These are phyloP conservation scores for Synanthedon vespiformis DNA, from an alignment of 2,888 invertebrate species.

Conservation along the genomic window DNA sequence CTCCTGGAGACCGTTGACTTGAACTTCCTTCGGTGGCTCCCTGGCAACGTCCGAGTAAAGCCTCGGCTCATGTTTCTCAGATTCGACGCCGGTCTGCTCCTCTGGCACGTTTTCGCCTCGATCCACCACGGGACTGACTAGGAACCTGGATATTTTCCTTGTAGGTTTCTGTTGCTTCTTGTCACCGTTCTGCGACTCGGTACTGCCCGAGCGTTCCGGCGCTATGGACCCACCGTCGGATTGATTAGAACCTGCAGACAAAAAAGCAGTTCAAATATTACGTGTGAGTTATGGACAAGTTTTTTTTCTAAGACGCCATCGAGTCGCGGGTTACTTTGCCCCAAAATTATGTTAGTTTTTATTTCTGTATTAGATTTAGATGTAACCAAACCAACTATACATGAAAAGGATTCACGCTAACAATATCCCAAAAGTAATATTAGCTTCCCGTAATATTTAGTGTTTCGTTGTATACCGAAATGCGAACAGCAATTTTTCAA, in stretches of 20 bases:
- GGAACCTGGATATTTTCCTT: slow-evolving; percentile 83
- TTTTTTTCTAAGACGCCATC: too few relatives aligned
- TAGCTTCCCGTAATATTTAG: too few relatives aligned
- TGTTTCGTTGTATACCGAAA: too few relatives aligned
- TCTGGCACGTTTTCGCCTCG: slow-evolving; percentile 39
- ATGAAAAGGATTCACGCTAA: too few relatives aligned
- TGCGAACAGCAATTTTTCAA: too few relatives aligned
- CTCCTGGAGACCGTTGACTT: slow-evolving; percentile 37
- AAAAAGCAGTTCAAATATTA: too few relatives aligned
- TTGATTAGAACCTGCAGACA: slow-evolving; percentile 49
- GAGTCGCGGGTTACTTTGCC: too few relatives aligned
- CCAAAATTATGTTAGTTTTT: too few relatives aligned
- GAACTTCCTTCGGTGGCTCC: slow-evolving; percentile 13
- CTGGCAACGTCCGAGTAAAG: slow-evolving; percentile 17
- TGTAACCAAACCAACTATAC: too few relatives aligned
- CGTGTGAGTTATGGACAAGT: too few relatives aligned
- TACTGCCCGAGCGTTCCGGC: slow-evolving; percentile 47
- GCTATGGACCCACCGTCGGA: slow-evolving; percentile 53
- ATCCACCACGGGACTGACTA: slow-evolving; percentile 83
- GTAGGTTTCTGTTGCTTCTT: slow-evolving; percentile 66
- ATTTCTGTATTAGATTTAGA: too few relatives aligned
- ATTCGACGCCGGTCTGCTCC: slow-evolving; percentile 59
- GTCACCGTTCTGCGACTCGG: slow-evolving; percentile 47
- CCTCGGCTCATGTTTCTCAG: slow-evolving; percentile 23
- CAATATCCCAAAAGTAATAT: too few relatives aligned